These are phyloP conservation scores for Brienomyrus longianalis DNA, from an alignment of 2,113 vertebrate genomes.

Conservation along the genomic window DNA sequence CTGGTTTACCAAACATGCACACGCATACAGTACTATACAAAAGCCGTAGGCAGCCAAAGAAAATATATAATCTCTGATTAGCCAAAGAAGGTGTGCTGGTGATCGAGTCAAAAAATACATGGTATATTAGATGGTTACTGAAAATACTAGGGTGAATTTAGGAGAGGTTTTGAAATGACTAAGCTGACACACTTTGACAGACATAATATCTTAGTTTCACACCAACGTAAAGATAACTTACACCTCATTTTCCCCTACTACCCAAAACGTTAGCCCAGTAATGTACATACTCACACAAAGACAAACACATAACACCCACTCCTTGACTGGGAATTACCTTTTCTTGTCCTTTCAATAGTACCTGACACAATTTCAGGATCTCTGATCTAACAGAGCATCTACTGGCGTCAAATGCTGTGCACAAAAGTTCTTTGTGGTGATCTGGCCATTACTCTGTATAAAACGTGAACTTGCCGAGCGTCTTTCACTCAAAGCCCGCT, in stretches of 20 bases:
- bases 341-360: not conserved
- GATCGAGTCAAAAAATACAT: too few relatives aligned
- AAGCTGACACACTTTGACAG: too few relatives aligned
- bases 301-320: not conserved
- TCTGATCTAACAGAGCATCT: not conserved
- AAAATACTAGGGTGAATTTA: too few relatives aligned
- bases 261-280: not conserved
- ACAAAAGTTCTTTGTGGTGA: not conserved
- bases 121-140: too few relatives aligned
- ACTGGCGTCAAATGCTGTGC: not conserved
- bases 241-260: not conserved
- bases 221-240: not conserved
- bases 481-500: not conserved
- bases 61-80: too few relatives aligned
- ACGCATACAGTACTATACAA: not conserved
- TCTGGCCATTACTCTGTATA: not conserved
- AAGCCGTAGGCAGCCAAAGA: too few relatives aligned
- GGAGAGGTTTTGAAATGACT: too few relatives aligned
- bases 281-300: not conserved
- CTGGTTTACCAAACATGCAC: not conserved
- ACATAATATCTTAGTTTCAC: too few relatives aligned
- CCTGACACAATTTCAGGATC: not conserved
- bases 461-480: not conserved
- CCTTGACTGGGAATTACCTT: not conserved
- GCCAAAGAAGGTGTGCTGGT: too few relatives aligned